Conservation (phyloP, 1,140 invertebrate species). For the Anastrepha obliqua region DNA sequence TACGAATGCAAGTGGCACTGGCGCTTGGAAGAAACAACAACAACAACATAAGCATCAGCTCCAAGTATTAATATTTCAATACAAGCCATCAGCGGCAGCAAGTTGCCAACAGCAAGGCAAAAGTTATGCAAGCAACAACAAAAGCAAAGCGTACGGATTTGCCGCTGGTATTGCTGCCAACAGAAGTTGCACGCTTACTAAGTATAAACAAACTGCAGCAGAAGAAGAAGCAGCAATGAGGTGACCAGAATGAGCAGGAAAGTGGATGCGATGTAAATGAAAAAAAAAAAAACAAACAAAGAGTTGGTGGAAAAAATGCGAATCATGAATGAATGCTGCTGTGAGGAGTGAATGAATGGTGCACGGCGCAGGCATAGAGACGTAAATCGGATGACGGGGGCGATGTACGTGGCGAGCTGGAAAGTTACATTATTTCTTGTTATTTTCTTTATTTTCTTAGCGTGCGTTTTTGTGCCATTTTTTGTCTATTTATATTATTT, state of each 20-base stretch:
- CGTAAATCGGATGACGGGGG: too few relatives aligned
- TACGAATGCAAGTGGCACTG: constrained; percentile 2
- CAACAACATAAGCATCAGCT: background rate
- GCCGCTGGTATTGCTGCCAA: background rate
- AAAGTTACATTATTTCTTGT: background rate
- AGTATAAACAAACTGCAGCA: constrained; percentile 27
- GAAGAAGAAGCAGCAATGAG: constrained; percentile 2
- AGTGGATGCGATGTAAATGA: background rate
- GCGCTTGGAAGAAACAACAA: background rate
- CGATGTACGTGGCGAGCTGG: too few relatives aligned
- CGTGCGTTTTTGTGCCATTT: background rate
- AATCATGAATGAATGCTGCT: background rate
- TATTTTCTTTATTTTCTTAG: background rate
- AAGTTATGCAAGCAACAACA: constrained; percentile 50
- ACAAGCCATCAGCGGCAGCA: constrained; percentile 38
- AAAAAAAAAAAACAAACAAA: background rate
- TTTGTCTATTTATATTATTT: background rate
- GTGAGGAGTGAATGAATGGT: background rate
- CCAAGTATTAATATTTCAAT: constrained; percentile 36
- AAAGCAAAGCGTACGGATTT: background rate
- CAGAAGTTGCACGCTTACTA: background rate
- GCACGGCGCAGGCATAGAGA: too few relatives aligned
- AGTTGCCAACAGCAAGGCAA: constrained; percentile 36
- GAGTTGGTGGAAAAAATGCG: background rate
- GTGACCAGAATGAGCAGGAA: constrained; percentile 30